Evolutionary conservation across 2,888 invertebrate genomes (phyloP), one percentile per base, ranked within the genome.

Genomic region (Eustalomyia histrio): DNA sequence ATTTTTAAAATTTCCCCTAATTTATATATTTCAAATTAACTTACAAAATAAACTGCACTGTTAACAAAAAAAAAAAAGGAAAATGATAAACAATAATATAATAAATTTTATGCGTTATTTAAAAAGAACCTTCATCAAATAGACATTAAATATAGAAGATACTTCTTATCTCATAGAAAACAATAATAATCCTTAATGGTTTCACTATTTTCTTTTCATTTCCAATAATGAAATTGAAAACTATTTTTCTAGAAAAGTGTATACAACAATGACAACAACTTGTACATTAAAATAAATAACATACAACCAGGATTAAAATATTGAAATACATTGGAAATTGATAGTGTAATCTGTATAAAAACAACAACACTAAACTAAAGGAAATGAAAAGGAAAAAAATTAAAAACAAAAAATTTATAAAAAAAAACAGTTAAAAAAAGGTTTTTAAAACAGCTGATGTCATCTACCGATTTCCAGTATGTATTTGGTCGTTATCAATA

Each of bases 371-470:
- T 3, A 35, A 68, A 17, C 1, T 43, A 16, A 21, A 76, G 12
- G 9, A 43, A 67, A 50, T 33, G 10, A 47, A 47, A 47, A 47
- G n/a, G 12, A 12, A 39, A 29, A 29, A 21, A 12, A 39, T 5
- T 1, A 53, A 9, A 12, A 43, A 39, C 43, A 67, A 24, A 39
- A 35, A 67, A 5, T 33, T 4, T 29, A 4, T 12, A 47, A 35
- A 14, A 61, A 10, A 16, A 21, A 52, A 14, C 21, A 29, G 17
- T 53, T 69, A 61, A 67, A 55, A 72, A 47, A 69, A 79, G 17
- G 39, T 47, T 65, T 58, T 18, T 14, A 39, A 47, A 73, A 29
- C 68, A 74, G 57, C 73, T 79, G 79, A 64, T 61, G 60, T 55
- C 73, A n/a, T 58, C 33, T 58, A 9, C 6, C 16, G 6, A 47